Evolutionary conservation across 2,797 vertebrate species (phyloP), one percentile per base, ranked within the genome.

Genomic region (Gallirallus australis): DNA sequence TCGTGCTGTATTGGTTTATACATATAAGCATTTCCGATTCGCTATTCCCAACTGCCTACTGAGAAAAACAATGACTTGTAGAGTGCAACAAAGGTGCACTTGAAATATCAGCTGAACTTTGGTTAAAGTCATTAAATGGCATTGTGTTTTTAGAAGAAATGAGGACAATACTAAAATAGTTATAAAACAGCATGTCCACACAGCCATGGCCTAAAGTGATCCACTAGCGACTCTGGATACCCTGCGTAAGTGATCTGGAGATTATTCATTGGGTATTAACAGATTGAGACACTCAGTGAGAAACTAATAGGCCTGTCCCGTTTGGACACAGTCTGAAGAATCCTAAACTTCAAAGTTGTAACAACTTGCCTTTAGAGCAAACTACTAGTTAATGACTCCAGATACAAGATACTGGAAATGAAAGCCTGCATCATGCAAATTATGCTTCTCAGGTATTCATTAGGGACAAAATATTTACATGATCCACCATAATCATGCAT

Each of bases 351-450:
- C 2, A 3, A 78, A 86, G 9, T 40, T 9, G 6, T 12, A 48
- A 48, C 4, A 71, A 61, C 25, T 50, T 45, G 52, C 5, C 10
- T 82, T 60, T 37, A 54, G 37, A 78, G 12, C 18, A 21, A 52
- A 35, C 25, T 48, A 47, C 27, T 31, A 35, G 28, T 40, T 60
- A 85, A 50, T 25, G n/a, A 60, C 21, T 56, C 15, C 11, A 39
- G 3, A 71, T 42, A 48, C 3, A 10, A 71, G n/a, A 76, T 28
- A 65, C 18, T 5, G 5, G 27, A 78, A 89, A 60, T 11, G 2
- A 40, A 83, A 69, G n/a, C 0, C 0, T 28, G 17, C 2, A 8
- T 14, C 4, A 71, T 20, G 15, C 4, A 1, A 4, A 8, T 7
- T 8, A 31, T 33, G 16, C 5, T 37, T 64, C 31, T 60, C 10